These are phyloP conservation scores for Gallinago jamesoni DNA, from an alignment of 2,113 vertebrate species.

Conservation along the genomic window DNA sequence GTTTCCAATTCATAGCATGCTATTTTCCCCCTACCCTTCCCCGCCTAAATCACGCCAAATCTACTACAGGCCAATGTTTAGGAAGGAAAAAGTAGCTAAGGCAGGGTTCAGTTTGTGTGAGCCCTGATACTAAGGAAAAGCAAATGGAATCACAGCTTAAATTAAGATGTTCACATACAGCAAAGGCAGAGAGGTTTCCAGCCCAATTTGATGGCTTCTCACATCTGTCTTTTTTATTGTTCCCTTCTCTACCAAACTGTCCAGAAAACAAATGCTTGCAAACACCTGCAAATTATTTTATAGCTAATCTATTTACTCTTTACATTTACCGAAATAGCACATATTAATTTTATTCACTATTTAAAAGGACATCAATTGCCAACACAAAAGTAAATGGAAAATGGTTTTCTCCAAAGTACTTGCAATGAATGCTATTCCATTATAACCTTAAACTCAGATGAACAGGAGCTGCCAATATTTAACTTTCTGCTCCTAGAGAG, in stretches of 20 bases:
- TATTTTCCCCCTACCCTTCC: rapidly evolving
- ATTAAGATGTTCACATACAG: neutral
- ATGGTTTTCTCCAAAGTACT: neutral
- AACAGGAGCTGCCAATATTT: neutral
- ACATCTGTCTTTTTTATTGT: neutral
- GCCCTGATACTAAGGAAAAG: neutral
- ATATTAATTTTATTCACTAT: neutral
- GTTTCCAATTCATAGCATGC: neutral
- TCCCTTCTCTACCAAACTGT: neutral
- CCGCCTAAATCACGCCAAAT: neutral
- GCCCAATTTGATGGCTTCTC: too few relatives aligned
- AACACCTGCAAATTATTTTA: neutral
- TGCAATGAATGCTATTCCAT: neutral
- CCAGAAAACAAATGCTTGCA: neutral
- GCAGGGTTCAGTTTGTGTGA: neutral
- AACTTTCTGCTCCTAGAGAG: neutral
- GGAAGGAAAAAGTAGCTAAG: neutral
- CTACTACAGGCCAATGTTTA: neutral
- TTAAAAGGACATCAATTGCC: neutral
- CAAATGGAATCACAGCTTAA: neutral
- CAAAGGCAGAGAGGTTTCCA: neutral
- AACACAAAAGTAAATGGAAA: neutral
- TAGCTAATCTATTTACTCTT: neutral
- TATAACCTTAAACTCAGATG: neutral
- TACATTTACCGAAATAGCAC: neutral